Evolutionary conservation across 2,888 invertebrate genomes (phyloP), one percentile per base, ranked within the genome.

Genomic region (Sminthurinus aureus): DNA sequence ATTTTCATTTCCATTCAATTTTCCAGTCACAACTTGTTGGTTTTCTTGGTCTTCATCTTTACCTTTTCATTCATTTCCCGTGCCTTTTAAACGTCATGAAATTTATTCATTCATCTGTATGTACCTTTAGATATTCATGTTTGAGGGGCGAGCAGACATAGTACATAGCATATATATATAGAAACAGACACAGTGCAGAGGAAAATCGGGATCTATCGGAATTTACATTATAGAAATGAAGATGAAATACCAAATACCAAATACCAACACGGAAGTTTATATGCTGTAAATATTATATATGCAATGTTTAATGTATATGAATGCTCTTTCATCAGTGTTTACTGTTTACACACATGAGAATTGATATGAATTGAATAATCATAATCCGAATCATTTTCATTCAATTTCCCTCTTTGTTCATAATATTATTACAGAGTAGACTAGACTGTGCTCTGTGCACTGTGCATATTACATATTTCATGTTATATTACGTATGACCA

Each of bases 331-430:
- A 71, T 71, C 71, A 24, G 24, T 71, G 24, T 38, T n/a, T 13
- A 52, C 8, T 52, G 52, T 71, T 71, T 71, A 71, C 71, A 71
- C 24, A 24, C 13, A 71, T 71, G 71, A 24, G 24, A 71, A 71
- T 71, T 71, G 24, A 71, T 71, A 71, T 71, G 71, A 71, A 71
- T 71, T 15, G 26, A 26, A 9, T 13, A 71, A 24, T 15, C 22
- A 58, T 13, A 18, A 13, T 15, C 15, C 15, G 58, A 58, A 58
- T 58, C 58, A 58, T 18, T 58, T 58, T 58, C 58, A 58, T 58
- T 58, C 15, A 18, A 11, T 58, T 58, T 58, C 58, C 18, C 58
- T 58, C 9, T 58, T 18, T 58, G 6, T 38, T 38, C 38, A 38
- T 4, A 38, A 38, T 38, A 38, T 6, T 38, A 38, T 4, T 38